A percentile compares a stretch with the other conserved stretches of the same genome.
phyloP scores from a whole-genome alignment of 2,113 vertebrate species.

The Probosciger aterrimus region DNA sequence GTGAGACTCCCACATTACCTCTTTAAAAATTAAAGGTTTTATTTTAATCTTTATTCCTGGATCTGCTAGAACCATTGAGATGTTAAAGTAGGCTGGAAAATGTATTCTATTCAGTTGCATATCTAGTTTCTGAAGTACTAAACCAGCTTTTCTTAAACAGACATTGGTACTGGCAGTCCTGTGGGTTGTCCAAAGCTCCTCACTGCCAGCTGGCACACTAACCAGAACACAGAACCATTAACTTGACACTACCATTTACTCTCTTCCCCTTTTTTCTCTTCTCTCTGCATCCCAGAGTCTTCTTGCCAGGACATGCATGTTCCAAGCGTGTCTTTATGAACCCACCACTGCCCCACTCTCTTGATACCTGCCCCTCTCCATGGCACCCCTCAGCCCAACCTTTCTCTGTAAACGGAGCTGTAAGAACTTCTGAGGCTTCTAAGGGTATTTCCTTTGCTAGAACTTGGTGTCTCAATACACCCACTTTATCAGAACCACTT shows the following conservation, averaged over 20 bases:
- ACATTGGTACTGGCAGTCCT: not conserved
- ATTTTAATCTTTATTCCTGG: not conserved
- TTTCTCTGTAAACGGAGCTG: not conserved
- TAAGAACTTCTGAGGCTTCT: not conserved
- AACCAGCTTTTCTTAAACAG: not conserved
- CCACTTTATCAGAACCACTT: not conserved
- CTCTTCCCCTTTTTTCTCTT: not conserved
- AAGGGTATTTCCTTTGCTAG: not conserved
- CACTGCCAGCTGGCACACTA: not conserved
- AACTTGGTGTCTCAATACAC: not conserved
- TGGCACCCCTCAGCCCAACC: not conserved
- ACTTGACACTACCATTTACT: not conserved
- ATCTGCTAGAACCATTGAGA: not conserved
- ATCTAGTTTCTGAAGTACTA: not conserved
- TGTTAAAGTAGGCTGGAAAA: not conserved
- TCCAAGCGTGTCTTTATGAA: not conserved
- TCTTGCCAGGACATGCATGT: not conserved
- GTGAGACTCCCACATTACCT: not conserved
- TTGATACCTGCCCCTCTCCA: not conserved
- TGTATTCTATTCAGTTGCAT: not conserved
- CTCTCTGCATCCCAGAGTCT: not conserved
- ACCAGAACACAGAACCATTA: not conserved
- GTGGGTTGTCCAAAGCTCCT: not conserved
- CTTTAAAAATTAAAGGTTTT: slow-evolving; percentile 4
- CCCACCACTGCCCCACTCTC: not conserved